Percentiles rank a stretch among this genome's conserved stretches.
phyloP scores from a whole-genome alignment of 2,888 invertebrate genomes.

The Amiota mariae region DNA sequence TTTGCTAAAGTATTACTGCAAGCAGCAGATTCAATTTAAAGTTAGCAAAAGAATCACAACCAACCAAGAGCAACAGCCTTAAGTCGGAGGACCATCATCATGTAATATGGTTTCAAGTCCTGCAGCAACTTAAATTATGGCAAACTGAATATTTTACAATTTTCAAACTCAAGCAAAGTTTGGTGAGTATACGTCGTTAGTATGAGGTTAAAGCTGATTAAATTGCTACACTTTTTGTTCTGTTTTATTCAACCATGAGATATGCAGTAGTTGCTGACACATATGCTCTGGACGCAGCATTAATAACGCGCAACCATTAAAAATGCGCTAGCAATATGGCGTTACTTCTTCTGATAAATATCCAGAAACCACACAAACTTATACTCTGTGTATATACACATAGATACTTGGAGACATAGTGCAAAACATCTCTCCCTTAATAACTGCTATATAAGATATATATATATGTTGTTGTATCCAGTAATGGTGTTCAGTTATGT shows the following conservation, averaged over 20 bases:
- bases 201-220: constrained; percentile 45
- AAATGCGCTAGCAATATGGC: constrained; percentile 21
- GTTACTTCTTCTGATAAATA: constrained; percentile 17
- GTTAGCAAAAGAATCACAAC: not conserved
- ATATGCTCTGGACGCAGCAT: constrained; percentile 45
- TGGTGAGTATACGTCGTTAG: no score
- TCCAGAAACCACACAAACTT: not conserved
- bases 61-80: constrained; percentile 6
- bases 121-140: constrained; percentile 38
- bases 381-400: not conserved
- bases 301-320: constrained; percentile 48
- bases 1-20: constrained; percentile 3
- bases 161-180: constrained; percentile 38
- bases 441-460: not conserved
- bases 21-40: constrained; percentile 6
- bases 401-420: not conserved
- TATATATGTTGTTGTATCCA: not conserved
- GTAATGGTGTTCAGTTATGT: not conserved
- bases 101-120: constrained; percentile 10
- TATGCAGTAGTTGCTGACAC: constrained; percentile 34
- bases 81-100: constrained; percentile 4
- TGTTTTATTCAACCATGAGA: not conserved
- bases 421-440: not conserved
- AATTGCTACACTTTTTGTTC: constrained; percentile 32
- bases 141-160: constrained; percentile 48